Conservation (phyloP, 2,888 invertebrate genomes). For the Ischnus inquisitorius region DNA sequence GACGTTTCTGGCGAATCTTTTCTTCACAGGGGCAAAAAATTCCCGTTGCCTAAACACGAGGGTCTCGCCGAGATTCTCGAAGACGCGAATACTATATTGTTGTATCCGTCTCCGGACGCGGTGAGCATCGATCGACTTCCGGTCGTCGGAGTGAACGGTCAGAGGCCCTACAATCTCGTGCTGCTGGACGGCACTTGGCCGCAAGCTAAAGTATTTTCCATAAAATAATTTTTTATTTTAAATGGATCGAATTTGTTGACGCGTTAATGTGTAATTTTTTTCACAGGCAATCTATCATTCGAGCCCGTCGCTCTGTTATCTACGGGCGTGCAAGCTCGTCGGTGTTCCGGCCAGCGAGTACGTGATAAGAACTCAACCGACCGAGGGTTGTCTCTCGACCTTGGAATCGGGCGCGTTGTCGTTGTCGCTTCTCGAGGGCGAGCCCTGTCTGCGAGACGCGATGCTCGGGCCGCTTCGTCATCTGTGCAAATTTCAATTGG, state of each 20-base stretch:
- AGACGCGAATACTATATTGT: constrained; percentile 90
- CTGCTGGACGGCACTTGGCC: constrained; percentile 98
- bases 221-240: too few relatives aligned
- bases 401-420: constrained; percentile 94
- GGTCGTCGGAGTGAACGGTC: constrained; percentile 83
- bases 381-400: constrained; percentile 96
- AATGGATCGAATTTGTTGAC: too few relatives aligned
- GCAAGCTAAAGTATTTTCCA: constrained; percentile 90
- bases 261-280: too few relatives aligned
- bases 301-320: constrained; percentile 90
- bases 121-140: constrained; percentile 88
- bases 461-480: constrained; percentile 93
- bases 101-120: constrained; percentile 93
- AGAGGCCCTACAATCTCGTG: constrained; percentile 90
- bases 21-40: constrained; percentile 93
- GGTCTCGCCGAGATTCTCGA: constrained; percentile 89
- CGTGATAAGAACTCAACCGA: constrained; percentile 97
- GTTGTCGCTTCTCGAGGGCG: constrained; percentile 91
- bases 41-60: constrained; percentile 89
- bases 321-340: constrained; percentile 94
- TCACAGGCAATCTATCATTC: constrained; percentile 92
- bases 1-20: neutral
- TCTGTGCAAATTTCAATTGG: constrained; percentile 93
- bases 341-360: constrained; percentile 92
- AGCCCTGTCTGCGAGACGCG: constrained; percentile 88